Evolutionary conservation across 2,113 vertebrate species (phyloP), one percentile per base, ranked within the genome.

Genomic region (Chionodraco myersi): DNA sequence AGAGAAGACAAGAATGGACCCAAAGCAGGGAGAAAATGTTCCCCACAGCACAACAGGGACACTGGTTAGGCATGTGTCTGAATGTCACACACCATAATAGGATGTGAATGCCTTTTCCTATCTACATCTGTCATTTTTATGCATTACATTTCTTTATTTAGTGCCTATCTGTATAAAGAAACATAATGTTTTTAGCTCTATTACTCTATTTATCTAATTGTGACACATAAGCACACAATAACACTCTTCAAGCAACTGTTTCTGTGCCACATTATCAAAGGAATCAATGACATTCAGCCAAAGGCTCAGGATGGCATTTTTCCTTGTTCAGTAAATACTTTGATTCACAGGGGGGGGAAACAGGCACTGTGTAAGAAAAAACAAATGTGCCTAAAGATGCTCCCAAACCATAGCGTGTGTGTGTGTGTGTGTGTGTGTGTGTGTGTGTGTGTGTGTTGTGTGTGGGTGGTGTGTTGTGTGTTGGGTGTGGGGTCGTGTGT

Each of bases 271-370:
- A 74, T 47, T 41, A 62, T 73, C 4, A 67, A 41, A 61, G 30
- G 78, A 77, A 80, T 79, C 84, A 62, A 5, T 68, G 56, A 71
- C 63, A 36, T 45, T 64, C 51, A 75, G 57, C 79, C 30, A 63
- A 44, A 60, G 70, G 53, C 49, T 21, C 34, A 52, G 16, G 18
- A 41, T 79, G 58, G 47, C 41, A 48, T 58, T 52, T 36, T 59
- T 60, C 36, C 21, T 45, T 34, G n/a, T 77, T 66, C 61, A 26
- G 34, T 59, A 10, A 61, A 49, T 26, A 41, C 47, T 62, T 54
- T 71, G 16, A 54, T 65, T 53, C 45, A 57, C 41, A 51, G 60
- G 8, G 13, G 13, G 14, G 34, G 23, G 13, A 65, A 53, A 23
- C 41, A 60, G 44, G 30, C 13, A 58, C 18, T 16, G 23, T 41